phyloP scores from a whole-genome alignment of 2,888 invertebrate species.

The Ormia ochracea region DNA sequence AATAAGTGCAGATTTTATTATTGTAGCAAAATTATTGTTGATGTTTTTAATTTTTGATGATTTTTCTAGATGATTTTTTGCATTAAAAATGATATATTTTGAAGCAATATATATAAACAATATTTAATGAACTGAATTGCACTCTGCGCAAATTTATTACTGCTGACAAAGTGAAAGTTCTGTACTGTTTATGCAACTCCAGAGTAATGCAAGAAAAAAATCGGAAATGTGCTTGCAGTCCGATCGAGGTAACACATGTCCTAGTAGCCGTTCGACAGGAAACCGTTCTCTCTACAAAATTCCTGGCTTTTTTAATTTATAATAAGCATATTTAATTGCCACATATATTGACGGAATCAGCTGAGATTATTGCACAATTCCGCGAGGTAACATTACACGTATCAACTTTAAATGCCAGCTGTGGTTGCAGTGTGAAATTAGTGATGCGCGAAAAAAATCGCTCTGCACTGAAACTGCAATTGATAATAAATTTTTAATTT shows the following conservation, averaged over 20 bases:
- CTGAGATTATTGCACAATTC: neutral
- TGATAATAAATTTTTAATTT: slow-evolving; percentile 33
- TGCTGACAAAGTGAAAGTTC: too few relatives aligned
- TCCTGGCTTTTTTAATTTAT: too few relatives aligned
- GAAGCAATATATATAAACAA: neutral
- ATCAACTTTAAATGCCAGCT: neutral
- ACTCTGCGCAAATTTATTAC: neutral
- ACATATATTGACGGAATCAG: neutral
- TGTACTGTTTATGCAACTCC: too few relatives aligned
- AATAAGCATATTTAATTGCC: neutral
- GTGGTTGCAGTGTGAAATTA: neutral
- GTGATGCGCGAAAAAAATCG: neutral
- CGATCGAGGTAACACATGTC: too few relatives aligned
- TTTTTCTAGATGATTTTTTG: neutral
- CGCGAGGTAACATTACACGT: neutral
- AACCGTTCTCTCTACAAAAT: too few relatives aligned
- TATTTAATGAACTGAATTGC: neutral
- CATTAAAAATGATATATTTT: neutral
- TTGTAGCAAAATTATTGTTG: slow-evolving; percentile 12
- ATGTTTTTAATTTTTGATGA: neutral
- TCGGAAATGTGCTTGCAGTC: too few relatives aligned
- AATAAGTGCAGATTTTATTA: slow-evolving; percentile 39
- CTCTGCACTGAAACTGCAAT: slow-evolving; percentile 8
- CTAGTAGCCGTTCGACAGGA: too few relatives aligned
- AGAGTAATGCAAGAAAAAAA: too few relatives aligned